Evolutionary conservation across 2,888 invertebrate genomes (phyloP).

Genomic region (Noctua janthina): DNA sequence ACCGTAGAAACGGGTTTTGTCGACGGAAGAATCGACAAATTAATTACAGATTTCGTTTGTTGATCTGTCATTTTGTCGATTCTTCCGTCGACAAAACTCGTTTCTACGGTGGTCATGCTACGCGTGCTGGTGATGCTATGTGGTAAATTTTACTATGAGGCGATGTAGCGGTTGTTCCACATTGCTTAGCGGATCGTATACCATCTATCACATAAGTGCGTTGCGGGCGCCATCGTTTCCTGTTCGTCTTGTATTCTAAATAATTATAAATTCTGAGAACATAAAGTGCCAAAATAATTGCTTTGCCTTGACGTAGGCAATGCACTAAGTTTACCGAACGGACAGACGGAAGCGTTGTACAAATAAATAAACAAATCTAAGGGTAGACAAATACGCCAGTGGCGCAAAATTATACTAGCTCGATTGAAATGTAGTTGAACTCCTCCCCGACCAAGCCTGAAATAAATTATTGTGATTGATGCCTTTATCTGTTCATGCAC

Average conservation of each 20-base stretch:
- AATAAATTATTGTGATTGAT: background rate
- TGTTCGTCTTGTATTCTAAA: constrained; percentile 38
- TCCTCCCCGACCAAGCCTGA: background rate
- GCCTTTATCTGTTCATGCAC: background rate
- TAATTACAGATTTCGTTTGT: too few relatives aligned
- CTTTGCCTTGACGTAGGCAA: constrained; percentile 30
- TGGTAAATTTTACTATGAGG: background rate
- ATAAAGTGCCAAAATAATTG: constrained; percentile 37
- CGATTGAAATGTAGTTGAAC: background rate
- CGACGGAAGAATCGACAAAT: too few relatives aligned
- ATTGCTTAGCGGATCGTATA: constrained; percentile 1
- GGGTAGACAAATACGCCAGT: background rate
- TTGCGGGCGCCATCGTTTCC: background rate
- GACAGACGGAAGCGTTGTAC: constrained; percentile 12
- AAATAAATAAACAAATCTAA: constrained; percentile 40
- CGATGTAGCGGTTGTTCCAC: constrained; percentile 5
- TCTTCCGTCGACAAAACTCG: too few relatives aligned
- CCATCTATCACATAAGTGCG: background rate
- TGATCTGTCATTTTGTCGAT: too few relatives aligned
- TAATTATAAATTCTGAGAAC: constrained; percentile 43
- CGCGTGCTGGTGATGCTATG: background rate
- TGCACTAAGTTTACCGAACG: constrained; percentile 38
- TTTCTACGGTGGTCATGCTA: too few relatives aligned
- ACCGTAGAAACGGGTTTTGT: too few relatives aligned
- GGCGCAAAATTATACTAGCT: background rate